phyloP scores from a whole-genome alignment of 2,113 vertebrate genomes.

The Nerophis ophidion region DNA sequence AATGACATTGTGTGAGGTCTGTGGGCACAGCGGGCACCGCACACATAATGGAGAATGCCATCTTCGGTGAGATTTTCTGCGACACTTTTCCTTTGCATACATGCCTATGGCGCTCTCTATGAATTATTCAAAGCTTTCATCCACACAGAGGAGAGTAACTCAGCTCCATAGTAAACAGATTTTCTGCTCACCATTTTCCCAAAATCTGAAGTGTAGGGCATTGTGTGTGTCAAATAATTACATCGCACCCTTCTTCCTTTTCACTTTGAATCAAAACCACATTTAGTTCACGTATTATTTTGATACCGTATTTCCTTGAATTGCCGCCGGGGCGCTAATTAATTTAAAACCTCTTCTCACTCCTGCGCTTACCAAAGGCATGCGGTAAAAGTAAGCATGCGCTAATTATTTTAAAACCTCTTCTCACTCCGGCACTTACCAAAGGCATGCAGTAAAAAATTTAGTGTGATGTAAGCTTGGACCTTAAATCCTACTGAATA shows the following conservation, averaged over 20 bases:
- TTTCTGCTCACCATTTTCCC: conserved; percentile 69
- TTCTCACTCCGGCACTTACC: no score
- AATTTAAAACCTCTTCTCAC: no score
- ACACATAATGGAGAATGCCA: conserved; percentile 54
- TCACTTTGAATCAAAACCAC: conserved; percentile 45
- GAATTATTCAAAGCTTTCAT: conserved; percentile 74
- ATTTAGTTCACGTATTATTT: conserved; percentile 41
- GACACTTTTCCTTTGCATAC: conserved; percentile 57
- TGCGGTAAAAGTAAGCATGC: no score
- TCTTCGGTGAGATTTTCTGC: conserved; percentile 61
- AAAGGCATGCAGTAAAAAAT: no score
- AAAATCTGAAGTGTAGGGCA: conserved; percentile 66
- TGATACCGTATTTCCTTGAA: no score
- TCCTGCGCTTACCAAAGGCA: no score
- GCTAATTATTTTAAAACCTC: no score
- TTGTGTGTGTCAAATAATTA: conserved; percentile 65
- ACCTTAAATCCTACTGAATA: no score
- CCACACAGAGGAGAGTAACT: conserved; percentile 61
- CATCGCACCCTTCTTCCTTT: conserved; percentile 42
- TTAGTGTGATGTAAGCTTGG: no score
- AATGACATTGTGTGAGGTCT: conserved; percentile 61
- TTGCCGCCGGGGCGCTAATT: no score
- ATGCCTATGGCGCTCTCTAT: conserved; percentile 68
- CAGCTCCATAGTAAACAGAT: conserved; percentile 74
- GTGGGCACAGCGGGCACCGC: conserved; percentile 49